phyloP scores from a whole-genome alignment of 2,888 invertebrate species.

The Escarpia spicata region DNA sequence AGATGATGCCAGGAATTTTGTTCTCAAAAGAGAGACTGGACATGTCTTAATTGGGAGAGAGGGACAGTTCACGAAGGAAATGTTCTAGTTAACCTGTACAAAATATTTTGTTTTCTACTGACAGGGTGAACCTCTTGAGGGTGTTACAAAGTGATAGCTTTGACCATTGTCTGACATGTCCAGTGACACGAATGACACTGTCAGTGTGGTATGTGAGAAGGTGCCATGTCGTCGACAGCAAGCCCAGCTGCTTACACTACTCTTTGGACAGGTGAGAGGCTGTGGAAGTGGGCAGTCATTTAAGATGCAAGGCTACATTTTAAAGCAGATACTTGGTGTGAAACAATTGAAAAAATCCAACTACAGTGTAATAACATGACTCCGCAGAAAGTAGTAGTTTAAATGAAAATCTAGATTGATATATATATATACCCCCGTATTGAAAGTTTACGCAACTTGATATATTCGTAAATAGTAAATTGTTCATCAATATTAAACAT shows the following conservation, averaged over 20 bases:
- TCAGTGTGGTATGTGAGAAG: neutral
- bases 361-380: no score
- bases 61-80: neutral
- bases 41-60: neutral
- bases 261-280: neutral
- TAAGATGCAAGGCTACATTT: neutral
- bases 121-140: neutral
- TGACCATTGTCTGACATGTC: neutral
- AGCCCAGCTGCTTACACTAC: neutral
- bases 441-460: no score
- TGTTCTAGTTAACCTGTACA: neutral
- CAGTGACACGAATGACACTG: neutral
- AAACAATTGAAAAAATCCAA: no score
- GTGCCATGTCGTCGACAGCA: conserved; percentile 1
- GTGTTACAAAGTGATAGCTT: neutral
- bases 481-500: neutral
- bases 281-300: neutral
- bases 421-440: no score
- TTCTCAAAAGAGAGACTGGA: neutral
- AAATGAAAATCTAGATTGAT: no score
- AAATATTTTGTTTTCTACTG: neutral
- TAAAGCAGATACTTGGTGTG: neutral
- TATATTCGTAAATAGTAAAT: neutral
- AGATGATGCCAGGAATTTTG: no score
- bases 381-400: no score